Conservation (phyloP, 2,888 invertebrate species). For the Papilio protenor region DNA sequence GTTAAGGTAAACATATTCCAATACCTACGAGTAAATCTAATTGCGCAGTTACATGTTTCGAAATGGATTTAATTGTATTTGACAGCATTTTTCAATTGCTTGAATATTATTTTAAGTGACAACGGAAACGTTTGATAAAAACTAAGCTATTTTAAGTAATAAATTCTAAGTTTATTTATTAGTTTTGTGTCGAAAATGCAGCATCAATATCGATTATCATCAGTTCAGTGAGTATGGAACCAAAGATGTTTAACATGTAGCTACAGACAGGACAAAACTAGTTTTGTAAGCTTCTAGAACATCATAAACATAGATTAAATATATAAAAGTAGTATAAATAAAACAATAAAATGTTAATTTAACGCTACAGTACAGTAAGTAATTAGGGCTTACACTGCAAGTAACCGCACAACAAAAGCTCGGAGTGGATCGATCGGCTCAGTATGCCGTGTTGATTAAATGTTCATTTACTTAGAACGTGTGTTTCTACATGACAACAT, state of each 20-base stretch:
- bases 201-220: no score
- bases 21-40: slow-evolving; percentile 6
- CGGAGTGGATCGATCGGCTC: slow-evolving; percentile 33
- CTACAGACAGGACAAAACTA: no score
- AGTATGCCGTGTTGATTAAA: slow-evolving; percentile 20
- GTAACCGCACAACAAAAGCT: slow-evolving; percentile 30
- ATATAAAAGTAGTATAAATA: background rate
- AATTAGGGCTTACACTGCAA: slow-evolving; percentile 39
- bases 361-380: slow-evolving; percentile 21
- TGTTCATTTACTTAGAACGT: slow-evolving; percentile 6
- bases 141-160: no score
- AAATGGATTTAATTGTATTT: background rate
- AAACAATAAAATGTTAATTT: slow-evolving; percentile 17
- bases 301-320: background rate
- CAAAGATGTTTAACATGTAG: no score
- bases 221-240: no score
- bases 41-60: slow-evolving; percentile 4
- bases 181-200: no score
- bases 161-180: no score
- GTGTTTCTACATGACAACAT: slow-evolving; percentile 8
- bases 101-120: background rate
- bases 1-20: slow-evolving; percentile 11
- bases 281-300: background rate
- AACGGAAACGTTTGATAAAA: no score
- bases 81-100: background rate